These are phyloP conservation scores for Aricia artaxerxes DNA, from an alignment of 2,888 invertebrate species.

Conservation along the genomic window DNA sequence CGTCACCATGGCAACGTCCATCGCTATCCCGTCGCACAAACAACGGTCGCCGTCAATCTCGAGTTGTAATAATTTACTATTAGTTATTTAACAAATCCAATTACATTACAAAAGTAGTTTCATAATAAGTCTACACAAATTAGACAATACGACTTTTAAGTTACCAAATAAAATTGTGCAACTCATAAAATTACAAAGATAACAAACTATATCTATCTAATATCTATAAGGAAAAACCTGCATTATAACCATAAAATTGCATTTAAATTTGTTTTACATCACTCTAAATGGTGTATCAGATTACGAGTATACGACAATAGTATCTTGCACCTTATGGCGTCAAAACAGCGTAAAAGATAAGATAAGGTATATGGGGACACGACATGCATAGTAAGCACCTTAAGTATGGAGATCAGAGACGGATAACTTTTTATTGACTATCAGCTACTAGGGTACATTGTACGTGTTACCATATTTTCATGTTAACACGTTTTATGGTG, in stretches of 20 bases:
- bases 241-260: slow-evolving; percentile 11
- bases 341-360: slow-evolving; percentile 19
- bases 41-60: too few species aligned
- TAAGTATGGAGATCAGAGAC: slow-evolving; percentile 7
- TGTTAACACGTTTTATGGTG: not conserved
- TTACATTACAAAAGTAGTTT: too few species aligned
- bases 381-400: slow-evolving; percentile 12
- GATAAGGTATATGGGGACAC: not conserved
- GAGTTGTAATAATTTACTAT: too few species aligned
- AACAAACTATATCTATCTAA: not conserved
- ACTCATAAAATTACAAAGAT: not conserved
- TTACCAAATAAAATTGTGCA: not conserved
- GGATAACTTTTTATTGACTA: slow-evolving; percentile 19
- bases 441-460: not conserved
- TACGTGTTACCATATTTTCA: not conserved
- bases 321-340: slow-evolving; percentile 21
- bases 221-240: not conserved
- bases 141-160: too few species aligned
- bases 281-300: slow-evolving; percentile 14
- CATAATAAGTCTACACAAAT: too few species aligned
- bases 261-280: slow-evolving; percentile 12
- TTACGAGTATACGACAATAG: slow-evolving; percentile 12
- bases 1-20: too few species aligned
- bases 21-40: too few species aligned
- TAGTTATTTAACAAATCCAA: too few species aligned